These are phyloP conservation scores for Cyprinodon brontotheroides DNA, from an alignment of 2,113 vertebrate genomes.

Conservation along the genomic window DNA sequence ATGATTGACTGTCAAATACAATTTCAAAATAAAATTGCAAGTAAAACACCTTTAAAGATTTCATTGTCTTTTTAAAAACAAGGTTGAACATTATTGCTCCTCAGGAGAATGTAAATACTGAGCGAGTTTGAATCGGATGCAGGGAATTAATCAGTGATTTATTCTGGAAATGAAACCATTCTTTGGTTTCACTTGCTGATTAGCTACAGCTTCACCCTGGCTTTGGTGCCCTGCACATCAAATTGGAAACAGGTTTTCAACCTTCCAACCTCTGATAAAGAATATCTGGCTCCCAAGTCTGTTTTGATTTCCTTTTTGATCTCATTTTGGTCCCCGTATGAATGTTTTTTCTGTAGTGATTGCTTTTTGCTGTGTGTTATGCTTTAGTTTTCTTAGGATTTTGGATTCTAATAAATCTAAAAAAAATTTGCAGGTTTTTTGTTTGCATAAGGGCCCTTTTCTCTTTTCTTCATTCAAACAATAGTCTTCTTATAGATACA, in stretches of 20 bases:
- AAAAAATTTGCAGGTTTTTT: not conserved
- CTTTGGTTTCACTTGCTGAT: constrained; percentile 62
- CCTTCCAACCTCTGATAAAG: constrained; percentile 17
- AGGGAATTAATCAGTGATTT: constrained; percentile 62
- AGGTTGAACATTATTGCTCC: constrained; percentile 1
- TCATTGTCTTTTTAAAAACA: constrained; percentile 7
- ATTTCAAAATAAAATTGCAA: constrained; percentile 1
- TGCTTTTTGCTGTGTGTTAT: not conserved
- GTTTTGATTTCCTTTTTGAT: constrained; percentile 15
- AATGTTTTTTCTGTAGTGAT: constrained; percentile 4
- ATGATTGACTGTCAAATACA: not conserved
- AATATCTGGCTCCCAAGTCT: constrained; percentile 21
- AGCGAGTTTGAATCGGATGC: constrained; percentile 53
- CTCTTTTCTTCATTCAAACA: not conserved
- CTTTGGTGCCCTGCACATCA: constrained; percentile 41
- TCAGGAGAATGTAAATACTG: constrained; percentile 35
- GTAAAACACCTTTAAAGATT: not conserved
- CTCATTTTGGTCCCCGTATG: constrained; percentile 37
- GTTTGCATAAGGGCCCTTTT: not conserved
- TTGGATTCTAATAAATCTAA: not conserved
- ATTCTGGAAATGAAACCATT: constrained; percentile 63
- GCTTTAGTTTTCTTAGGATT: constrained; percentile 8
- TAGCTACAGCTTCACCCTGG: constrained; percentile 46
- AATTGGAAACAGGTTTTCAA: constrained; percentile 60
- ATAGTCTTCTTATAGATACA: not conserved